Evolutionary conservation across 1,140 invertebrate genomes (phyloP), one percentile per base, ranked within the genome.

Genomic region (Camponotus floridanus): DNA sequence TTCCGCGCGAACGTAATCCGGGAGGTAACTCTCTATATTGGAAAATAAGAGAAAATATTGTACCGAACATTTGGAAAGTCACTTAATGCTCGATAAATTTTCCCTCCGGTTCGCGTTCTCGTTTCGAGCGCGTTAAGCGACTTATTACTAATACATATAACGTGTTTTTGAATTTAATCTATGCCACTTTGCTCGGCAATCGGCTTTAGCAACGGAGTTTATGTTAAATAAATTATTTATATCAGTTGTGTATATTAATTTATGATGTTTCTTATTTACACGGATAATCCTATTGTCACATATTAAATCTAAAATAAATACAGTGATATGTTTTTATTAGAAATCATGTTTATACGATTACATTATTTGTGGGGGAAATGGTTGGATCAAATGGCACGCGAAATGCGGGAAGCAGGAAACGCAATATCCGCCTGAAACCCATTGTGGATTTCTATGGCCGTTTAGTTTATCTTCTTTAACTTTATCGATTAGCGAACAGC

Each of bases 401-500:
- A 81, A 45, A 59, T 21, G 39, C 65, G 67, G 67, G 18, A 61
- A 73, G 45, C 31, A 42, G 65, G 45, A 70, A 80, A 80, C 68
- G 39, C 26, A 73, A 48, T 74, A 33, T 48, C 61, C 42, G n/a
- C 39, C 33, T 33, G 62, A 6, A 31, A n/a, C 11, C 55, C 64
- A n/a, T 81, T 73, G 73, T 81, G 26, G 51, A 73, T 81, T 71
- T 81, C 67, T 45, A 21, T 55, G 51, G 79, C 48, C 31, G 79
- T 33, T 73, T 31, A 55, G 68, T 18, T 83, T 59, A 73, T 74
- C 79, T 83, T 62, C 68, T 83, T 83, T 83, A 83, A 83, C 79
- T 83, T 83, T 83, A 83, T 83, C 68, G 79, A 83, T 83, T 45
- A 48, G 79, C 39, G 26, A 74, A 31, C 39, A 51, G 21, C 13